Evolutionary conservation across 1,140 invertebrate species (phyloP), one percentile per base, ranked within the genome.

Genomic region (Sarcophaga bullata): DNA sequence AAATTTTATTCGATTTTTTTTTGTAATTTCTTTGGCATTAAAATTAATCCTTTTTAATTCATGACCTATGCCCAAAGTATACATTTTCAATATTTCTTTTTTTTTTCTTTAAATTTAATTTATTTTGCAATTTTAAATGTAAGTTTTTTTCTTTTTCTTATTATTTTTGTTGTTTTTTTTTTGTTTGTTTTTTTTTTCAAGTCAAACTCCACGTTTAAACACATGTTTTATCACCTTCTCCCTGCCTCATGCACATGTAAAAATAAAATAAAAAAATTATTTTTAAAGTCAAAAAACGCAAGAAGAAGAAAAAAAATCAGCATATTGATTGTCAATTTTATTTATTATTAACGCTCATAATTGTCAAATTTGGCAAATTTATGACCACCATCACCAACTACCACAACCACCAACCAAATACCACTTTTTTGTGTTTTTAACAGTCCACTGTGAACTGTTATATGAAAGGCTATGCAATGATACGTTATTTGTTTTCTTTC

Each of bases 341-440:
- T 88, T 88, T 88, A 88, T 88, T 88, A 88, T 86, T 88, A 88
- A 88, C 87, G 87, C 86, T 86, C 87, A 88, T 88, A 88, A 88
- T 88, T 88, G 87, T 88, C 87, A 88, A 88, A 88, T 88, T 88
- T 88, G 87, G 76, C 86, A 88, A 88, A 88, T 88, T 88, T 88
- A 88, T 88, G 52, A 68, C 68, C 75, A 50, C 48, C 75, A 78
- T 7, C 48, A 52, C 15, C 6, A n/a, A n/a, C n/a, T n/a, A n/a
- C n/a, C n/a, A n/a, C n/a, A n/a, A n/a, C n/a, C n/a, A n/a, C n/a
- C n/a, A n/a, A n/a, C n/a, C n/a, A n/a, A n/a, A n/a, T n/a, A 37
- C 25, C 25, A 37, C 25, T 37, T 37, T 37, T 37, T n/a, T n/a
- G n/a, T n/a, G n/a, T n/a, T n/a, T 37, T 37, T 4, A 37, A 37